These are phyloP conservation scores for Dermolepida albohirtum DNA, from an alignment of 2,888 invertebrate genomes.

Conservation along the genomic window DNA sequence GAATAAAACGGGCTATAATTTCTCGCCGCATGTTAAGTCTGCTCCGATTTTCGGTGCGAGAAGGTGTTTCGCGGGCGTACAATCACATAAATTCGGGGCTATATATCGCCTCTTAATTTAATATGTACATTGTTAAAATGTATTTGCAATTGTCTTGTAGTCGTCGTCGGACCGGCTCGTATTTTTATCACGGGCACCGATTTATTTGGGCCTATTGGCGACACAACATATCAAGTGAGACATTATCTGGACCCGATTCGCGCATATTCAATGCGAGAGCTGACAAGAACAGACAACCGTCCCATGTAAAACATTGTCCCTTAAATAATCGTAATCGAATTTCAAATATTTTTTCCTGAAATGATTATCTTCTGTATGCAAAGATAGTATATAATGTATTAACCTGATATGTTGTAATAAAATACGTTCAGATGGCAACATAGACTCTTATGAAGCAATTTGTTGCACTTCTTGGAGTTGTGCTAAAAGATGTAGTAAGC, in stretches of 20 bases:
- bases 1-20: conserved; percentile 11
- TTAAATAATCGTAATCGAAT: conserved; percentile 22
- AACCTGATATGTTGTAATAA: too few relatives aligned
- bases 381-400: background rate
- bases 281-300: conserved; percentile 22
- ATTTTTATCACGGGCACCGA: conserved; percentile 34
- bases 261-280: conserved; percentile 10
- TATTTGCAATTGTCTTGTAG: conserved; percentile 40
- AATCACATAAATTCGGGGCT: conserved; percentile 9
- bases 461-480: too few relatives aligned
- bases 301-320: conserved; percentile 17
- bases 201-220: conserved; percentile 35
- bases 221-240: conserved; percentile 28
- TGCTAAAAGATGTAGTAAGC: too few relatives aligned
- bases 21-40: conserved; percentile 4
- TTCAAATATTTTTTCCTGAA: conserved; percentile 7
- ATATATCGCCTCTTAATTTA: conserved; percentile 38
- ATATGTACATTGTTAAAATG: conserved; percentile 37
- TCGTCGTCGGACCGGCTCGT: conserved; percentile 18
- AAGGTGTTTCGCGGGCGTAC: conserved; percentile 17
- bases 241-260: conserved; percentile 15
- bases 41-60: conserved; percentile 28
- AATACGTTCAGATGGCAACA: too few relatives aligned
- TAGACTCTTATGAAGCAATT: too few relatives aligned
- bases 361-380: conserved; percentile 11